Evolutionary conservation across 1,140 invertebrate species (phyloP).

Genomic region (Nebria ingens): DNA sequence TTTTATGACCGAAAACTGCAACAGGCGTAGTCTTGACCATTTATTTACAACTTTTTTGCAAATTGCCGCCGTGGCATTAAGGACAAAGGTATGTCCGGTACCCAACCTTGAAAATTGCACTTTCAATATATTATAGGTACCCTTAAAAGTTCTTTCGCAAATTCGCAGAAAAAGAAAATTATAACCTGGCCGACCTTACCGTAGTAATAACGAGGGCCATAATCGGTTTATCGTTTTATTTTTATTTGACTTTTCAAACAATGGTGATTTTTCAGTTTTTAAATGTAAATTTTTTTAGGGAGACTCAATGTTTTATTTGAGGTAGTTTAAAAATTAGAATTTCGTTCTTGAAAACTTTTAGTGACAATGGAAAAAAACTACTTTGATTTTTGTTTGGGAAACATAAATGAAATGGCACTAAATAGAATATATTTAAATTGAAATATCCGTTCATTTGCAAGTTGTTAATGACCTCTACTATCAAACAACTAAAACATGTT

Average conservation of each 20-base stretch:
- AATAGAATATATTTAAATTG: not conserved
- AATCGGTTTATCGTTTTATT: conserved; percentile 5
- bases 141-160: not conserved
- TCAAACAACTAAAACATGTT: not conserved
- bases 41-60: conserved; percentile 1
- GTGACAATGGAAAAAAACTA: not conserved
- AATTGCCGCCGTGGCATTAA: not conserved
- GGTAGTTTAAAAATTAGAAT: not conserved
- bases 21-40: not conserved
- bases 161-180: not conserved
- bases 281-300: not conserved
- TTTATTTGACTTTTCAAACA: not conserved
- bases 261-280: not conserved
- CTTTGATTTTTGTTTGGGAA: not conserved
- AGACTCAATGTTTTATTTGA: not conserved
- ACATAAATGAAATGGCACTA: not conserved
- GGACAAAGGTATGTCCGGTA: not conserved
- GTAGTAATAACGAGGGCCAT: not conserved
- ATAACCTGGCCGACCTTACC: not conserved
- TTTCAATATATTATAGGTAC: not conserved
- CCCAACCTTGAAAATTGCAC: conserved; percentile 1
- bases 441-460: not conserved
- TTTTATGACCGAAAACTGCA: not conserved
- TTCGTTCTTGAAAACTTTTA: not conserved
- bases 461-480: not conserved